Conservation (phyloP, 2,888 invertebrate species). For the Adelphocoris suturalis region DNA sequence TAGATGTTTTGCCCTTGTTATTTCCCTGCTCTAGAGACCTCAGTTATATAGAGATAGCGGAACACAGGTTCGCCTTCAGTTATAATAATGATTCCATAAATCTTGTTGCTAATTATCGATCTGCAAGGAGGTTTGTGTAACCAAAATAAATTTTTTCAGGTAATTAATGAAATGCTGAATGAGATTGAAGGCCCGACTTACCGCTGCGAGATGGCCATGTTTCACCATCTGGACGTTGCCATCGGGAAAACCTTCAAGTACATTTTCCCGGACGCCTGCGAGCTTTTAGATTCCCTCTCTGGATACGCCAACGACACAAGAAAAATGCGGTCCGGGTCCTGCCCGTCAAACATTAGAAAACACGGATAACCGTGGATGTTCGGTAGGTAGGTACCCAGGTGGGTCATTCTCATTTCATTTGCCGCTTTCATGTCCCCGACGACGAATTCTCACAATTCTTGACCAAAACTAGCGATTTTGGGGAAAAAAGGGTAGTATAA, state of each 20-base stretch:
- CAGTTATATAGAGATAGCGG: too few relatives aligned
- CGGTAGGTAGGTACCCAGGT: too few relatives aligned
- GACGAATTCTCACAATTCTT: too few relatives aligned
- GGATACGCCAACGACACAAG: conserved; percentile 40
- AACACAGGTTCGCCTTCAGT: too few relatives aligned
- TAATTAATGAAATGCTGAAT: background rate
- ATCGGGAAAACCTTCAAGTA: conserved; percentile 40
- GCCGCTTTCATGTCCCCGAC: too few relatives aligned
- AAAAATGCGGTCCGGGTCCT: conserved; percentile 19
- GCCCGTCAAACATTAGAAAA: conserved; percentile 4
- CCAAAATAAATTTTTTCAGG: conserved; percentile 1
- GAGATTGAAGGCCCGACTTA: background rate
- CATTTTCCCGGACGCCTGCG: conserved; percentile 47
- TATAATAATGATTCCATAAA: too few relatives aligned
- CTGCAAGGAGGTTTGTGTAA: background rate
- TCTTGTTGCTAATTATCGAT: too few relatives aligned
- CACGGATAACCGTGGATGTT: background rate
- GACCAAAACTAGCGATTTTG: too few relatives aligned
- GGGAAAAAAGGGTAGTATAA: too few relatives aligned
- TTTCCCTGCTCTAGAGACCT: too few relatives aligned
- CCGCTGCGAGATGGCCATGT: conserved; percentile 3
- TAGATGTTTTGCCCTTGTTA: too few relatives aligned
- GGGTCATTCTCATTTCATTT: too few relatives aligned
- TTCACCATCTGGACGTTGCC: conserved; percentile 52
- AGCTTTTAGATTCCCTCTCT: conserved; percentile 30